These are phyloP conservation scores for Equus quagga DNA, from an alignment of 2,113 vertebrate genomes.

Conservation along the genomic window DNA sequence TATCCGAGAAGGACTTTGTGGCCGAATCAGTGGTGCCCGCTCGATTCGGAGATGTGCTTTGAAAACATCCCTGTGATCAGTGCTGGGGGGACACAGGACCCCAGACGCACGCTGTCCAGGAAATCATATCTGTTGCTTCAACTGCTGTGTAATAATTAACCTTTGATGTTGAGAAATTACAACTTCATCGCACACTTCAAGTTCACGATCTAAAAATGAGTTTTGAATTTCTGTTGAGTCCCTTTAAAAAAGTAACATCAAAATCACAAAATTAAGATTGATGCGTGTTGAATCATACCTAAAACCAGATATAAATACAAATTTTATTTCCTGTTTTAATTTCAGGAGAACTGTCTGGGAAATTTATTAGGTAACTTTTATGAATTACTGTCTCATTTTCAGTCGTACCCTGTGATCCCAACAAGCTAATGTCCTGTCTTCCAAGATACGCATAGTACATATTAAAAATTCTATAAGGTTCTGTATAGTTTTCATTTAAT, in stretches of 20 bases:
- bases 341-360: not conserved
- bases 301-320: not conserved
- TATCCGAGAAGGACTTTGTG: not conserved
- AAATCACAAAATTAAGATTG: not conserved
- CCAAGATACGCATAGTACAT: not conserved
- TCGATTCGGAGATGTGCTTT: no score
- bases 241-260: not conserved
- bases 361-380: not conserved
- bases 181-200: not conserved
- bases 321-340: constrained; percentile 10
- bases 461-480: not conserved
- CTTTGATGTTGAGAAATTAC: not conserved
- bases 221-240: not conserved
- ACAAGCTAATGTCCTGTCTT: not conserved
- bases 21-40: not conserved
- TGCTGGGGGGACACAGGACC: not conserved
- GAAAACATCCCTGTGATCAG: fast-evolving
- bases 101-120: not conserved
- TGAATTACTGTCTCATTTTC: not conserved
- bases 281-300: not conserved
- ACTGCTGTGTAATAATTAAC: not conserved
- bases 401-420: not conserved
- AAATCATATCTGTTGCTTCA: not conserved
- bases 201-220: not conserved
- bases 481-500: constrained; percentile 1